phyloP scores from a whole-genome alignment of 1,140 invertebrate species.

The Lepidostoma basale region DNA sequence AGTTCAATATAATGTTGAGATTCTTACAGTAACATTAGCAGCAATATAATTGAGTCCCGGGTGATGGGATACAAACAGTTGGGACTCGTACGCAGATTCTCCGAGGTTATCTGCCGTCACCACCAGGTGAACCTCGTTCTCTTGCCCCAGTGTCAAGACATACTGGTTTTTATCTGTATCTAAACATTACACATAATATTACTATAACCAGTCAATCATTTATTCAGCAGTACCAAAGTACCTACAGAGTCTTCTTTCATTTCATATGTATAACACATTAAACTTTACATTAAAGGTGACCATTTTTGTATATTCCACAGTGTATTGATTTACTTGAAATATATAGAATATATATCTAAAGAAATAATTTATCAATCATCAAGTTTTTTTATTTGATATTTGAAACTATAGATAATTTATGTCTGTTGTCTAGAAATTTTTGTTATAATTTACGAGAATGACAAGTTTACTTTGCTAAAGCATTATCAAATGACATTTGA shows the following conservation, averaged over 20 bases:
- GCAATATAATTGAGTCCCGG: slow-evolving; percentile 79
- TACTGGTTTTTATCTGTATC: slow-evolving; percentile 58
- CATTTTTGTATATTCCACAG: no score
- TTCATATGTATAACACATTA: no score
- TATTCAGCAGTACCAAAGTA: no score
- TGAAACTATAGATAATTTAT: slow-evolving; percentile 5
- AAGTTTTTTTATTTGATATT: not conserved
- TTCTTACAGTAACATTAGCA: slow-evolving; percentile 26
- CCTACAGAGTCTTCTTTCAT: no score
- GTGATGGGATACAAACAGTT: slow-evolving; percentile 81
- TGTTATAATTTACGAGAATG: no score
- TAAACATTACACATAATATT: slow-evolving; percentile 44
- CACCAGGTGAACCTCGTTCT: slow-evolving; percentile 77
- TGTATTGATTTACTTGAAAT: no score
- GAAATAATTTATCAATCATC: not conserved
- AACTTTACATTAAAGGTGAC: no score
- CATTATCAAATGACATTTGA: no score
- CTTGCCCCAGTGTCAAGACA: slow-evolving; percentile 72
- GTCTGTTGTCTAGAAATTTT: no score
- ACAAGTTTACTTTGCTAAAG: no score
- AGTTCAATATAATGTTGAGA: not conserved
- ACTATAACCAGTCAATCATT: no score
- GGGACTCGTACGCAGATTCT: slow-evolving; percentile 91
- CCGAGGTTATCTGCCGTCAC: slow-evolving; percentile 77
- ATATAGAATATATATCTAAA: not conserved